A percentile compares a stretch with the other conserved stretches of the same genome.
Conservation (phyloP, 1,140 invertebrate genomes). For the Meloidogyne exigua region DNA sequence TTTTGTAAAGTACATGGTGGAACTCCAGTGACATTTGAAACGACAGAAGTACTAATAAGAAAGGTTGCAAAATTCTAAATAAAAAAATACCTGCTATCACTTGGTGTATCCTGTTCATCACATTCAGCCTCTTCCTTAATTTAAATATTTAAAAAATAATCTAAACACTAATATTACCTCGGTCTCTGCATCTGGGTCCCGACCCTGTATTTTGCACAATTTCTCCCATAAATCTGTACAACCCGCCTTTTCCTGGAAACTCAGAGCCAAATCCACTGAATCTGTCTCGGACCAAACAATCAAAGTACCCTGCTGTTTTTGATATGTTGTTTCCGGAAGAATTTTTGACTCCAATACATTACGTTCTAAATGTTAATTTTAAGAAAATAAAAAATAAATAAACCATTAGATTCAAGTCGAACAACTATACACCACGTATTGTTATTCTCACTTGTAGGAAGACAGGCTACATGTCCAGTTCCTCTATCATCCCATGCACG, state of each 20-base stretch:
- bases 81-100: conserved; percentile 57
- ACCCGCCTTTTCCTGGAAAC: conserved; percentile 98
- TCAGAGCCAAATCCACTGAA: conserved; percentile 95
- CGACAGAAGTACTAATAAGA: conserved; percentile 71
- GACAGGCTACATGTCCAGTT: conserved; percentile 61
- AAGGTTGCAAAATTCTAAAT: too few species aligned
- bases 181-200: conserved; percentile 49
- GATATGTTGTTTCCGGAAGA: conserved; percentile 57
- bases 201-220: conserved; percentile 82
- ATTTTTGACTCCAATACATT: conserved; percentile 61
- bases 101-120: conserved; percentile 69
- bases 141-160: neutral
- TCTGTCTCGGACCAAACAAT: conserved; percentile 99
- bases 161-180: conserved; percentile 25
- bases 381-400: neutral
- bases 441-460: conserved; percentile 38
- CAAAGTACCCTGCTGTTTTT: conserved; percentile 75
- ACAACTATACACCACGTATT: conserved; percentile 54
- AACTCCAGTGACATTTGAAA: conserved; percentile 65
- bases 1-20: conserved; percentile 87
- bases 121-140: conserved; percentile 79
- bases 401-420: conserved; percentile 52
- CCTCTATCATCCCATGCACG: conserved; percentile 58
- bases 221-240: conserved; percentile 99
- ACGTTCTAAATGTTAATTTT: conserved; percentile 37